These are phyloP conservation scores for Nyctalus aviator DNA, from an alignment of 2,797 vertebrate genomes.

Conservation along the genomic window DNA sequence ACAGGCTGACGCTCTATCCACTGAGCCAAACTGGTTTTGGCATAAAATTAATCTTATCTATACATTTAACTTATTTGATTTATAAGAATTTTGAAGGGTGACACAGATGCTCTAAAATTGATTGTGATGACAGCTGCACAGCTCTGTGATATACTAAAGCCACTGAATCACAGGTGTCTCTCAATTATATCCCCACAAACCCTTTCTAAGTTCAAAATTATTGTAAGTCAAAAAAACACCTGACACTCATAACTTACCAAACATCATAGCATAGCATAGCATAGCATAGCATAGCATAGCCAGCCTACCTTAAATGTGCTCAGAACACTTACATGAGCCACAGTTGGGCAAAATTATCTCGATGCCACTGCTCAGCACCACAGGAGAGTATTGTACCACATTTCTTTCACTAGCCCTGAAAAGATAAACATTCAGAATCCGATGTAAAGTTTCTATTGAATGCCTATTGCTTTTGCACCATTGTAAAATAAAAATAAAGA, in stretches of 20 bases:
- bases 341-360: not conserved
- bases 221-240: not conserved
- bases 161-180: not conserved
- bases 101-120: not conserved
- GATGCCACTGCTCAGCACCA: not conserved
- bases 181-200: not conserved
- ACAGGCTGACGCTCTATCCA: too few relatives aligned
- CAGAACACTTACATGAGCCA: not conserved
- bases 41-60: not conserved
- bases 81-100: not conserved
- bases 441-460: not conserved
- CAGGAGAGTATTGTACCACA: not conserved
- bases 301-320: not conserved
- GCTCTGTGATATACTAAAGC: not conserved
- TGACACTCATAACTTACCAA: not conserved
- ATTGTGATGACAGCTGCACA: not conserved
- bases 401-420: not conserved
- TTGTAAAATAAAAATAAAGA: not conserved
- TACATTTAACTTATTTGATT: constrained; percentile 13
- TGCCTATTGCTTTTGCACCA: not conserved
- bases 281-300: not conserved
- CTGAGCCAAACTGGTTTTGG: too few relatives aligned
- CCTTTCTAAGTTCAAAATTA: not conserved
- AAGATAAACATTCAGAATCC: not conserved
- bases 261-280: not conserved